A percentile compares a stretch with the other conserved stretches of the same genome.
phyloP scores from a whole-genome alignment of 1,140 invertebrate species.

The Grapholita molesta region DNA sequence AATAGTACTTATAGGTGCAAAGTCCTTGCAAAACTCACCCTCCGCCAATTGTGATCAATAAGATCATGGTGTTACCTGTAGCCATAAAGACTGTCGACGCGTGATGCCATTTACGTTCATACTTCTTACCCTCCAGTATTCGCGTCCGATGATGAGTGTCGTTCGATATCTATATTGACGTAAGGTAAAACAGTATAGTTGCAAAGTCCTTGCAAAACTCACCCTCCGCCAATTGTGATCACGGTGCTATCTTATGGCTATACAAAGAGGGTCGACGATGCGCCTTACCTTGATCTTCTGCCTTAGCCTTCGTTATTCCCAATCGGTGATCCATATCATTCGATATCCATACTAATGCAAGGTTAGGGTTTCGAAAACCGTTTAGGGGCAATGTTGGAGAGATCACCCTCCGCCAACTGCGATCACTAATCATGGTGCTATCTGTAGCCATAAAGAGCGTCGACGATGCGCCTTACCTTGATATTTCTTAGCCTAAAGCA shows the following conservation, averaged over 20 bases:
- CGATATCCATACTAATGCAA: neutral
- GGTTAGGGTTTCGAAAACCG: too few species aligned
- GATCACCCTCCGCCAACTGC: conserved; percentile 79
- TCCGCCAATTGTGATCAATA: neutral
- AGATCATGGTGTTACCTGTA: neutral
- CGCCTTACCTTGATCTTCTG: too few species aligned
- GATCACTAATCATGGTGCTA: neutral
- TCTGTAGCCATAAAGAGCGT: neutral
- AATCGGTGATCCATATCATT: neutral
- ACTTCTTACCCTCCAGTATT: too few species aligned
- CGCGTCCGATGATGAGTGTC: too few species aligned
- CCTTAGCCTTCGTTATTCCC: neutral
- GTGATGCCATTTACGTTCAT: too few species aligned
- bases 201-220: too few species aligned
- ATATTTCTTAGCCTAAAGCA: too few species aligned
- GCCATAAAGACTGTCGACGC: neutral
- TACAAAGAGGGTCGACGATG: neutral
- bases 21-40: too few species aligned
- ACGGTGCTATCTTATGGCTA: too few species aligned
- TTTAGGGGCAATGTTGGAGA: neutral
- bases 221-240: conserved; percentile 39
- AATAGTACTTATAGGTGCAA: too few species aligned
- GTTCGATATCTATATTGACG: neutral
- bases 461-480: too few species aligned
- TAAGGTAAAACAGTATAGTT: too few species aligned